phyloP scores from a whole-genome alignment of 2,113 vertebrate genomes.

The Pangasianodon hypophthalmus region DNA sequence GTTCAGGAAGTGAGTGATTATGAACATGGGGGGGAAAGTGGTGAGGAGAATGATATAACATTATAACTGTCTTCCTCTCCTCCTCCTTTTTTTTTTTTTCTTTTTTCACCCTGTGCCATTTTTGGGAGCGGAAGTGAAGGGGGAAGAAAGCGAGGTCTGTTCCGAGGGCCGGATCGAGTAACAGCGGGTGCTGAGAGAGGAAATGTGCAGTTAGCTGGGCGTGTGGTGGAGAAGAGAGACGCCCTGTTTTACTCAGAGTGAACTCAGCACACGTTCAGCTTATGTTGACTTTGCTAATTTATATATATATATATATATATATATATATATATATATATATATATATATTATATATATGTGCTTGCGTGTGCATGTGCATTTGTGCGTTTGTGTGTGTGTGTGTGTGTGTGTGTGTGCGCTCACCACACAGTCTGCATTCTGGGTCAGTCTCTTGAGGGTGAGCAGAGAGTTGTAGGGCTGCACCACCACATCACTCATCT shows the following conservation, averaged over 20 bases:
- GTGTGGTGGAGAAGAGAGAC: slow-evolving; percentile 27
- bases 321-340: background rate
- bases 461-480: slow-evolving; percentile 97
- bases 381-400: background rate
- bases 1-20: background rate
- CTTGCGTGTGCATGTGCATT: background rate
- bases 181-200: slow-evolving; percentile 33
- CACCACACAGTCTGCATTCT: slow-evolving; percentile 98
- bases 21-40: slow-evolving; percentile 11
- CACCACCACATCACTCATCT: slow-evolving; percentile 98
- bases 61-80: background rate
- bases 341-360: background rate
- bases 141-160: slow-evolving; percentile 48
- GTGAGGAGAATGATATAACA: slow-evolving; percentile 1
- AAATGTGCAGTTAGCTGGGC: slow-evolving; percentile 45
- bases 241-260: slow-evolving; percentile 25
- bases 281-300: slow-evolving; percentile 14
- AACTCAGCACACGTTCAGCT: background rate
- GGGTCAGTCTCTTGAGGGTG: slow-evolving; percentile 94
- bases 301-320: background rate
- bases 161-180: slow-evolving; percentile 38
- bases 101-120: background rate
- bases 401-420: slow-evolving; percentile 52
- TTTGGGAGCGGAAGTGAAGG: slow-evolving; percentile 33
- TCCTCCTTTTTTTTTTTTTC: background rate